Conservation (phyloP, 2,113 vertebrate species). For the Bubalus kerabau region DNA sequence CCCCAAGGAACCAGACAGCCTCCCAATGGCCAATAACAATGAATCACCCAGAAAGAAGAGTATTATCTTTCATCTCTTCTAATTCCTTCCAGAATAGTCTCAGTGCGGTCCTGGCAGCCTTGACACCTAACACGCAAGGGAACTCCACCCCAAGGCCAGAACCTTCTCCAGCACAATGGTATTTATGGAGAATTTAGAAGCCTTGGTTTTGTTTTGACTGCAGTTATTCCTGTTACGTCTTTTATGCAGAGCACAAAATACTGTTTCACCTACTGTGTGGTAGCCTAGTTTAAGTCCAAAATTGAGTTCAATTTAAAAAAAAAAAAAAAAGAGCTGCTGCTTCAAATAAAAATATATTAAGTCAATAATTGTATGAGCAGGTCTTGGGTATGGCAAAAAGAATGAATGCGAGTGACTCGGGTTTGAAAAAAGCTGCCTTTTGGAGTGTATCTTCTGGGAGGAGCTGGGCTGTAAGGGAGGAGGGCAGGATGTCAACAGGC, state of each 20-base stretch:
- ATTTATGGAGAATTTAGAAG: background rate
- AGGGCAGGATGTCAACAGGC: background rate
- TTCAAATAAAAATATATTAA: background rate
- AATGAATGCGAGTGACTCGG: background rate
- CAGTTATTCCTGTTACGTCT: background rate
- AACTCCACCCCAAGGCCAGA: background rate
- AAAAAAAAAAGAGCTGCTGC: background rate
- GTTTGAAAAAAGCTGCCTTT: background rate
- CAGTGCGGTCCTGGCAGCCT: background rate
- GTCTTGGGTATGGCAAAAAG: background rate
- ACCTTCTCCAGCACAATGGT: too few species aligned
- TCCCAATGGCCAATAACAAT: background rate
- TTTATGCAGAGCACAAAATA: accelerated
- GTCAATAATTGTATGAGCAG: background rate
- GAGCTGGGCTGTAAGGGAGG: too few species aligned
- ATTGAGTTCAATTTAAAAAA: background rate
- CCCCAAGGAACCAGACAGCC: background rate
- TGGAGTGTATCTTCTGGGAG: background rate
- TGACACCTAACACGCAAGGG: background rate
- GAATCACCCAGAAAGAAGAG: background rate
- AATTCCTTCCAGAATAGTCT: background rate
- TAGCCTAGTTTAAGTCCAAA: background rate
- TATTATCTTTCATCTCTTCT: background rate
- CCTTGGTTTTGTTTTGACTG: too few species aligned
- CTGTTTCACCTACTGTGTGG: background rate